Base-by-base conservation (phyloP, 2,797 vertebrate species). In the Craterocephalus amniculus region DNA sequence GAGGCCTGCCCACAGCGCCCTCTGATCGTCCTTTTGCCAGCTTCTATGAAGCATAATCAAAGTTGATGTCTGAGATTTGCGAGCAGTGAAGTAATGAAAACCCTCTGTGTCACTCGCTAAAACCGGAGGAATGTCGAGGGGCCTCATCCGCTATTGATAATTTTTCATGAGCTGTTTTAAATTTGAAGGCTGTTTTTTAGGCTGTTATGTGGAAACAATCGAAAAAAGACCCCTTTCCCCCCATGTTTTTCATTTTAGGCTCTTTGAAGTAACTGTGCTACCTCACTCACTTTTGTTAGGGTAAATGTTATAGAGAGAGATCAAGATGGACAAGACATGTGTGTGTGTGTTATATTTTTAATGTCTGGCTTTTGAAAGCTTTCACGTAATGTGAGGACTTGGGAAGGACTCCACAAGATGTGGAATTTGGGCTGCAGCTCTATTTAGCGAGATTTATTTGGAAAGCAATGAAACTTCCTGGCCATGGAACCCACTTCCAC, bases 361-460 rank as follows among this genome's bases (percentile, higher is more conserved):
- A 74, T 55, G 43, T 55, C 57, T 22, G 40, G 32, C 60, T 84
- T 78, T 78, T 36, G 35, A 78, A 65, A 74, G 62, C 45, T 48
- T 75, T 76, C 38, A 45, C 6, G 52, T 86, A 76, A 72, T 67
- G 72, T 67, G 74, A 81, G 67, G 78, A 72, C 54, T 79, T 48
- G 40, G 59, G 64, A 78, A 88, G 72, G 81, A 88, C 79, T 90
- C 87, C 83, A 79, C 90, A 91, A 89, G 88, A 86, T 16, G 71
- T 87, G 85, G 84, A 91, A 93, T 93, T 91, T 86, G 83, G 87
- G 87, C 85, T 80, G 73, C 62, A 84, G 80, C 89, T 89, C 84
- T 91, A 80, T 90, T 93, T 89, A 90, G 86, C 57, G 8, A 89
- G 90, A 90, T 95, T 94, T 93, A 94, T 95, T 95, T 95, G 93